Percentiles rank a stretch among this genome's conserved stretches.
Evolutionary conservation across 1,140 invertebrate genomes (phyloP).

Genomic region (honey bee (Apis mellifera)): Amel_HAv3.1 CM009935.2:4095501-4096000

Average conservation of each 20-base stretch:
- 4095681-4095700: constrained; percentile 41
- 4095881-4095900: background rate
- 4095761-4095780: constrained; percentile 18
- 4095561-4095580: constrained; percentile 59
- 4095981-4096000: no score
- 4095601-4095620: constrained; percentile 40
- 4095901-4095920: background rate
- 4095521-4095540: constrained; percentile 56
- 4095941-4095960: background rate
- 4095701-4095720: constrained; percentile 50
- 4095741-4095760: constrained; percentile 57
- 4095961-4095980: no score
- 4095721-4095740: constrained; percentile 27
- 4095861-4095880: background rate
- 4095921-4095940: background rate
- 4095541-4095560: constrained; percentile 46
- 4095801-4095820: background rate
- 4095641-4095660: constrained; percentile 65
- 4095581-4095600: constrained; percentile 42
- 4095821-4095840: constrained; percentile 10
- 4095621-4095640: constrained; percentile 63
- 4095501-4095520: constrained; percentile 47
- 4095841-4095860: background rate
- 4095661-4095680: constrained; percentile 64
- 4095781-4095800: constrained; percentile 7